Conservation (phyloP, 2,888 invertebrate genomes). For the Ecliptopera silaceata region DNA sequence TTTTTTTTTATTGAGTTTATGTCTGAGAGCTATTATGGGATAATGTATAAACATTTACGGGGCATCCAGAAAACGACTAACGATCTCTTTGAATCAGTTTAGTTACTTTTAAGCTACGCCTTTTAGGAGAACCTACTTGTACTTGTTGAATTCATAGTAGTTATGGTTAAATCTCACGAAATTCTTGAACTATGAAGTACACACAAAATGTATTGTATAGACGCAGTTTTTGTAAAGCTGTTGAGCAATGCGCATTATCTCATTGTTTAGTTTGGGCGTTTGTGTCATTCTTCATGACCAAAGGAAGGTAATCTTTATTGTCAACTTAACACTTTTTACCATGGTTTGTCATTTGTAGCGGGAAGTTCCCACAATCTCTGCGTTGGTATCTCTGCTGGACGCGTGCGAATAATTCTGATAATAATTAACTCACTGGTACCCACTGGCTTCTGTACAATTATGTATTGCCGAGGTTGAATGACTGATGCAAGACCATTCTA, state of each 20-base stretch:
- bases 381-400: constrained; percentile 49
- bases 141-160: too few relatives aligned
- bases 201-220: constrained; percentile 49
- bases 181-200: constrained; percentile 20
- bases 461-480: constrained; percentile 59
- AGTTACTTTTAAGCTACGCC: too few relatives aligned
- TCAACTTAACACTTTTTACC: constrained; percentile 54
- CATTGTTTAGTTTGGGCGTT: constrained; percentile 62
- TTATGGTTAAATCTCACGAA: neutral
- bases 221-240: constrained; percentile 48
- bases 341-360: constrained; percentile 51
- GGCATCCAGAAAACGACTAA: too few relatives aligned
- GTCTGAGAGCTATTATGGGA: neutral
- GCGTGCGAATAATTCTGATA: constrained; percentile 64
- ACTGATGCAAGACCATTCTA: constrained; percentile 70
- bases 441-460: constrained; percentile 61
- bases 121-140: too few relatives aligned
- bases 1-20: too few relatives aligned
- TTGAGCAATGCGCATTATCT: constrained; percentile 66
- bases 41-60: too few relatives aligned
- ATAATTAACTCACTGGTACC: constrained; percentile 55
- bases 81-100: too few relatives aligned
- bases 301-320: constrained; percentile 59
- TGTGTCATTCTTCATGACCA: constrained; percentile 51
- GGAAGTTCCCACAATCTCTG: constrained; percentile 58